Base-by-base conservation (phyloP, 2,113 vertebrate species). In the Platysteira castanea region DNA sequence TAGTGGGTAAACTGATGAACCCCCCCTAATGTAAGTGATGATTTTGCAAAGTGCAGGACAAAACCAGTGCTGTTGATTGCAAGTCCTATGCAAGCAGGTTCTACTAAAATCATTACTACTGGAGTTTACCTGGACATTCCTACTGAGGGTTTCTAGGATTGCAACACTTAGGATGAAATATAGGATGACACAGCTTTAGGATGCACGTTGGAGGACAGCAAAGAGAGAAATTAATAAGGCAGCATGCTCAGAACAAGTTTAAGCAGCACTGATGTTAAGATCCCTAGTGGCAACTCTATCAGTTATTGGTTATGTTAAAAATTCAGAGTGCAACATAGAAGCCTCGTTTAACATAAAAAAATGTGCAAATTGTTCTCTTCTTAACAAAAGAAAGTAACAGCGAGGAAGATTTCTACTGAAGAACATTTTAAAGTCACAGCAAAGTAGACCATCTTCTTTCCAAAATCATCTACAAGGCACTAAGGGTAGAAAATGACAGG, bases 391-490 rank as follows among this genome's bases (percentile, higher is more conserved):
- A 96, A 98, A 98, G 93, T 95, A 97, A 98, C 91, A 96, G 96
- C 95, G 65, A 97, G 97, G 96, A 98, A 97, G 97, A 96, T 97
- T 82, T 97, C 97, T 98, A 98, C 92, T 63, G 94, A 97, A 97
- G 97, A 98, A 97, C 92, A 92, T 96, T 86, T 52, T 94, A 84
- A 97, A 98, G 91, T 97, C 97, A 99, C 98, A 95, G 98, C 97
- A 96, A 98, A 97, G 98, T 98, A 98, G 98, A 99, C 98, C 97
- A 95, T 98, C 98, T 99, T 98, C 98, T 98, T 98, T 99, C 98
- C 98, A 98, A 98, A 98, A 98, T 97, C 98, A 99, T 99, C 98
- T 99, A 99, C 99, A 99, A 99, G 99, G 99, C 99, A 99, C 99
- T 99, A 99, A 98, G 98, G 98, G 98, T 98, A 98, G 98, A 98